Evolutionary conservation across 2,797 vertebrate species (phyloP).

Genomic region (Fistularia tabacaria): DNA sequence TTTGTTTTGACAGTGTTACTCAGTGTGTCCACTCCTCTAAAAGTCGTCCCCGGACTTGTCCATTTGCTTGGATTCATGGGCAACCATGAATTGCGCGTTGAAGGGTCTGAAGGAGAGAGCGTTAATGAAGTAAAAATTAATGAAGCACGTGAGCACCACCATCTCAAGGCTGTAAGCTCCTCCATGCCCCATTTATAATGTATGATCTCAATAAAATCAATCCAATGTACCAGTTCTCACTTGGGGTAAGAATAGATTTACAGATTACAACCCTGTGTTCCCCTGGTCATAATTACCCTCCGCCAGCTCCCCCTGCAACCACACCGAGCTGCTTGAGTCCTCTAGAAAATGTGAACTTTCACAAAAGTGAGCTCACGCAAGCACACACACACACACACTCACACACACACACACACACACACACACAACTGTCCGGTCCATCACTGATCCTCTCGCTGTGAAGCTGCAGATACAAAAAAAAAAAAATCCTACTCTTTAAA

Average conservation of each 20-base stretch:
- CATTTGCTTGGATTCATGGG: slow-evolving; percentile 55
- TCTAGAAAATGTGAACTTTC: slow-evolving; percentile 53
- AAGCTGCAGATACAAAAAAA: slow-evolving; percentile 13
- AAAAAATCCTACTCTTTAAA: slow-evolving; percentile 9
- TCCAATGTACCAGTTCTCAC: slow-evolving; percentile 82
- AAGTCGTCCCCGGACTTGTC: slow-evolving; percentile 43
- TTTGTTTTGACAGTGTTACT: slow-evolving; percentile 62
- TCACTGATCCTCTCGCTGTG: not conserved
- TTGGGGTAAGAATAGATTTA: slow-evolving; percentile 77
- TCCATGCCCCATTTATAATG: slow-evolving; percentile 80
- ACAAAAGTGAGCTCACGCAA: slow-evolving; percentile 32
- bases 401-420: too few relatives aligned
- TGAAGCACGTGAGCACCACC: slow-evolving; percentile 79
- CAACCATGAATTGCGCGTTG: slow-evolving; percentile 62
- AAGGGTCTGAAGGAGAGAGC: slow-evolving; percentile 78
- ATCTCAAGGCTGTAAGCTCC: slow-evolving; percentile 76
- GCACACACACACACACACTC: too few relatives aligned
- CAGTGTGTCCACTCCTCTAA: slow-evolving; percentile 49
- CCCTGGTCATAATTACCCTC: slow-evolving; percentile 64
- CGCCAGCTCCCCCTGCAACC: slow-evolving; percentile 15
- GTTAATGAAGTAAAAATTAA: slow-evolving; percentile 85
- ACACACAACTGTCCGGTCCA: too few relatives aligned
- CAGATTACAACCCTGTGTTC: slow-evolving; percentile 72
- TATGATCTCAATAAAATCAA: slow-evolving; percentile 87
- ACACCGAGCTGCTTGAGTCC: slow-evolving; percentile 19